phyloP scores from a whole-genome alignment of 2,888 invertebrate species.

The Melieria picta region DNA sequence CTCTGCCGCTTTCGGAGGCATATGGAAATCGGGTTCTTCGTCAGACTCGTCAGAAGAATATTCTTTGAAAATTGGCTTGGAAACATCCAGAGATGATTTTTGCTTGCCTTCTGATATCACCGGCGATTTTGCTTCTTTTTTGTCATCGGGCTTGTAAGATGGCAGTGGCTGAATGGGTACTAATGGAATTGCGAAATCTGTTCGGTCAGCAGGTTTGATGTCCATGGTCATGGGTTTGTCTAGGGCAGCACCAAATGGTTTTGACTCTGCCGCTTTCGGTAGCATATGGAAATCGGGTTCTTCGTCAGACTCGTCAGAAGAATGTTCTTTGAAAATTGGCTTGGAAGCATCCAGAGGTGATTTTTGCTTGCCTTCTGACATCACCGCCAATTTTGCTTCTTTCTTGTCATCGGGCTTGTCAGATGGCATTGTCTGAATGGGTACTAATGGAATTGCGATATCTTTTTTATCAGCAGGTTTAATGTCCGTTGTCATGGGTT shows the following conservation, averaged over 20 bases:
- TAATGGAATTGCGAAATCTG: not conserved
- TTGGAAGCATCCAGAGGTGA: conserved; percentile 17
- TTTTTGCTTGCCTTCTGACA: not conserved
- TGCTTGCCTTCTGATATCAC: not conserved
- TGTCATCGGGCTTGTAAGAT: conserved; percentile 17
- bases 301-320: conserved; percentile 7
- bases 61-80: not conserved
- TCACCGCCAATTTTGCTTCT: conserved; percentile 1
- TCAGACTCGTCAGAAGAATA: conserved; percentile 20
- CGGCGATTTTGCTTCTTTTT: conserved; percentile 21
- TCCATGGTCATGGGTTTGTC: not conserved
- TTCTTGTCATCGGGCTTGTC: conserved; percentile 27
- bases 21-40: not conserved
- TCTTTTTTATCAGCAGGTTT: not conserved
- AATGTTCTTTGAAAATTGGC: conserved; percentile 2
- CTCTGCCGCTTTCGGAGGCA: too few relatives aligned
- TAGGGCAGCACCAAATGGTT: not conserved
- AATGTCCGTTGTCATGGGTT: not conserved
- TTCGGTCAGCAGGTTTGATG: not conserved
- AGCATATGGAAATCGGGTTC: not conserved
- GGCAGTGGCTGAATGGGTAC: not conserved
- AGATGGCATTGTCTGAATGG: not conserved
- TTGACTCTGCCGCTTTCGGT: not conserved
- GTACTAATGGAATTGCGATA: not conserved
- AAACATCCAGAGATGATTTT: conserved; percentile 14